A percentile compares a stretch with the other conserved stretches of the same genome.
Conservation (phyloP, 1,140 invertebrate genomes). For the Drosophila chauvacae region DNA sequence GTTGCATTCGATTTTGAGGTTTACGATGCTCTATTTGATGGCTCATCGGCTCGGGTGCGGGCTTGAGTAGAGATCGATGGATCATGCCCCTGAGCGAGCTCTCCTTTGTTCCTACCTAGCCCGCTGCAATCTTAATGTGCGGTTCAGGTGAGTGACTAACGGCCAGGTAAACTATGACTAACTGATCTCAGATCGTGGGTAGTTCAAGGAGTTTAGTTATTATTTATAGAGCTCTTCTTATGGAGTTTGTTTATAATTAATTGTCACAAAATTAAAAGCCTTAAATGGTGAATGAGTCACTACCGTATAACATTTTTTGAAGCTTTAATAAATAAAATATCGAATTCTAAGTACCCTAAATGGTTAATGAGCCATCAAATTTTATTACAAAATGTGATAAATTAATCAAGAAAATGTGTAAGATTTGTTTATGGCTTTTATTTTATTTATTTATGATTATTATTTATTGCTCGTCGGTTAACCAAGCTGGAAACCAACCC, state of each 20-base stretch:
- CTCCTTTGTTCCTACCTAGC: slow-evolving; percentile 29
- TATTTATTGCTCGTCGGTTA: slow-evolving; percentile 2
- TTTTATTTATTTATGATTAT: slow-evolving; percentile 5
- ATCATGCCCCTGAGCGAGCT: slow-evolving; percentile 28
- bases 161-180: slow-evolving; percentile 47
- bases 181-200: slow-evolving; percentile 26
- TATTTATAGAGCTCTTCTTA: background rate
- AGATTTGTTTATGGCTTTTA: slow-evolving; percentile 1
- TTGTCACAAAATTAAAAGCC: background rate
- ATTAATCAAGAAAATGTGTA: background rate
- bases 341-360: background rate
- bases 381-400: background rate
- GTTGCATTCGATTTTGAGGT: slow-evolving; percentile 19
- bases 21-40: slow-evolving; percentile 48
- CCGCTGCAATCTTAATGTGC: slow-evolving; percentile 31
- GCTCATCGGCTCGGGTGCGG: slow-evolving; percentile 26
- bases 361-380: slow-evolving; percentile 3
- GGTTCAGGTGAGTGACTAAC: slow-evolving; percentile 47
- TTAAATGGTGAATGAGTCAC: background rate
- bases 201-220: slow-evolving; percentile 27
- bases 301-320: background rate
- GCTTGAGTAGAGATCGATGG: slow-evolving; percentile 18
- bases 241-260: background rate
- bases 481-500: slow-evolving; percentile 7
- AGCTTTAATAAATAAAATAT: background rate